Conservation (phyloP, 1,140 invertebrate genomes). For the Bombus difficillimus region DNA sequence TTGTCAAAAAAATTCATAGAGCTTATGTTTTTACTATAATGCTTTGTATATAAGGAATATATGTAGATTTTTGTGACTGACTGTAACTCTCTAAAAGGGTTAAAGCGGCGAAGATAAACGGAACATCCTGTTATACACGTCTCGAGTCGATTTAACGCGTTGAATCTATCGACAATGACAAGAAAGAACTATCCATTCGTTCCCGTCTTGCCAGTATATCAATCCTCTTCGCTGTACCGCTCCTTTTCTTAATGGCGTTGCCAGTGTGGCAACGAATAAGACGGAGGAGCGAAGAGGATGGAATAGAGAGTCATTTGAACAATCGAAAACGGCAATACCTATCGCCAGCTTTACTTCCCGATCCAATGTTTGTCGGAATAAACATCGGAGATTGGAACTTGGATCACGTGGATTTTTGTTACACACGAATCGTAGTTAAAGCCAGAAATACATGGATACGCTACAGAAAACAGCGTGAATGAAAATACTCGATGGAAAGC, state of each 20-base stretch:
- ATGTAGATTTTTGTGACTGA: too few species aligned
- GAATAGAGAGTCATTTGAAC: not conserved
- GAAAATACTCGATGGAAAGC: conserved; percentile 10
- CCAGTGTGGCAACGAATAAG: not conserved
- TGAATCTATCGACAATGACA: conserved; percentile 7
- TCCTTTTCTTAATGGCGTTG: conserved; percentile 30
- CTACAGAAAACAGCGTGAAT: not conserved
- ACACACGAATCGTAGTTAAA: not conserved
- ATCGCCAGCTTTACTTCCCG: not conserved
- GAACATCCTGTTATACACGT: not conserved
- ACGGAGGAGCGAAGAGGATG: not conserved
- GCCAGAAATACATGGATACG: not conserved
- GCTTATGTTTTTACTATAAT: too few species aligned
- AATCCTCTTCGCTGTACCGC: not conserved
- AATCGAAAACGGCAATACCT: conserved; percentile 36
- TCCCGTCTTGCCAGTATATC: conserved; percentile 2
- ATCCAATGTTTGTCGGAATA: conserved; percentile 48
- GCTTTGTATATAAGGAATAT: too few species aligned
- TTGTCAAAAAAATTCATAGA: too few species aligned
- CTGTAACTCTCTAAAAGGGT: not conserved
- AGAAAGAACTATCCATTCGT: conserved; percentile 15
- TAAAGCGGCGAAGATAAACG: not conserved
- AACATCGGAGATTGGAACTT: conserved; percentile 70
- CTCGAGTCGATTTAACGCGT: not conserved
- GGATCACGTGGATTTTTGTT: conserved; percentile 57